Percentiles rank a stretch among this genome's conserved stretches.
Conservation (phyloP, 2,888 invertebrate genomes). For the Periphyllus acericola region DNA sequence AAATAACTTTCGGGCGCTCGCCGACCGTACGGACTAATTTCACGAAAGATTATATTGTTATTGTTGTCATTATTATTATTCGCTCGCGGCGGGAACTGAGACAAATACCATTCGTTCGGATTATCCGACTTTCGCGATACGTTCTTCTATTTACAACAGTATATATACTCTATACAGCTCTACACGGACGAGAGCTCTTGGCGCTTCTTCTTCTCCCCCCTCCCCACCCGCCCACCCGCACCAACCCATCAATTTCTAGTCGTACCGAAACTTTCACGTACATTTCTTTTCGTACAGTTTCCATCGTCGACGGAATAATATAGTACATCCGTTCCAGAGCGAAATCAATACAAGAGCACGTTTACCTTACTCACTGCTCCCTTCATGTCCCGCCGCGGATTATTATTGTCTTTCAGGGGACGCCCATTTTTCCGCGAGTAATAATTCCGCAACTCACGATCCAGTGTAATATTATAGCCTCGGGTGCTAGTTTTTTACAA, state of each 20-base stretch:
- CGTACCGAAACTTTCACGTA: conserved; percentile 1
- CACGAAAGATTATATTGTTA: neutral
- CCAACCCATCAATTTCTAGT: too few species aligned
- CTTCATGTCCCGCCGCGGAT: neutral
- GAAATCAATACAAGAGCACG: neutral
- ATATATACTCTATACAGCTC: neutral
- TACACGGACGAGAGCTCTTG: neutral
- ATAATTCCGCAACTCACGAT: conserved; percentile 39
- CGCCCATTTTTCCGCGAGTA: neutral
- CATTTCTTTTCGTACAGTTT: neutral
- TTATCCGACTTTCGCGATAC: too few species aligned
- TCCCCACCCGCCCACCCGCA: too few species aligned
- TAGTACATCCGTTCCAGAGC: neutral
- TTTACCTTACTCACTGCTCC: neutral
- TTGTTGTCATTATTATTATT: neutral
- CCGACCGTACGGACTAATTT: neutral
- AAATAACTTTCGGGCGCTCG: neutral
- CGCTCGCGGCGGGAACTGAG: too few species aligned
- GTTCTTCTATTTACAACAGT: neutral
- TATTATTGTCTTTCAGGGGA: neutral
- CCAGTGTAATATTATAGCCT: conserved; percentile 15
- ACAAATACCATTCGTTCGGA: neutral
- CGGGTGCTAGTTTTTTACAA: neutral
- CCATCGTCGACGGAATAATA: neutral
- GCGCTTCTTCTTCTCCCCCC: too few species aligned